These are phyloP conservation scores for Miniopterus natalensis DNA, from an alignment of 2,113 vertebrate genomes.

Conservation along the genomic window DNA sequence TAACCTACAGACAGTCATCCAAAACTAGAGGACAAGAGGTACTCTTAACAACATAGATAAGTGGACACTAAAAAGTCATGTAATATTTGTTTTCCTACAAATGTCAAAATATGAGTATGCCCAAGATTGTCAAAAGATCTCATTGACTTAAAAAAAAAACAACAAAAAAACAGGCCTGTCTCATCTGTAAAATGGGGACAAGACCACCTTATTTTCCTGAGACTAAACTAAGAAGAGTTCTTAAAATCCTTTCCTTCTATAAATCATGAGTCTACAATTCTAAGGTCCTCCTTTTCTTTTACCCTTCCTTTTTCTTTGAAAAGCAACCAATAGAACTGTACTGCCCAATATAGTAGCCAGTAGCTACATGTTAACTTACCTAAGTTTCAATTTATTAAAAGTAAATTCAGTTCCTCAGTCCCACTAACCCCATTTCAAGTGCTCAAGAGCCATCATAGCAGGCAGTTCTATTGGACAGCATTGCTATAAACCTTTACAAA, in stretches of 20 bases:
- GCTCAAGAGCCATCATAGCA: background rate
- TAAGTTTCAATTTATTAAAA: conserved; percentile 44
- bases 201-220: conserved; percentile 32
- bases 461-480: background rate
- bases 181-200: background rate
- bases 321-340: background rate
- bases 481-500: background rate
- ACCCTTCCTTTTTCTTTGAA: conserved; percentile 4
- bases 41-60: background rate
- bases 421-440: conserved; percentile 5
- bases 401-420: conserved; percentile 11
- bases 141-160: background rate
- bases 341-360: background rate
- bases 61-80: background rate
- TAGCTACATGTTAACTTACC: background rate
- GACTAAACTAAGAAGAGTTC: background rate
- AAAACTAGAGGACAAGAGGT: background rate
- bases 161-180: background rate
- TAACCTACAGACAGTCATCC: background rate
- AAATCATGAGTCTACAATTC: background rate
- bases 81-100: background rate
- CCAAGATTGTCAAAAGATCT: conserved; percentile 48
- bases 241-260: background rate
- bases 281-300: background rate
- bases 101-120: conserved; percentile 19